Percentiles rank a stretch among this genome's conserved stretches.
These are phyloP conservation scores for Saccopteryx bilineata DNA, from an alignment of 2,113 vertebrate genomes.

Conservation along the genomic window DNA sequence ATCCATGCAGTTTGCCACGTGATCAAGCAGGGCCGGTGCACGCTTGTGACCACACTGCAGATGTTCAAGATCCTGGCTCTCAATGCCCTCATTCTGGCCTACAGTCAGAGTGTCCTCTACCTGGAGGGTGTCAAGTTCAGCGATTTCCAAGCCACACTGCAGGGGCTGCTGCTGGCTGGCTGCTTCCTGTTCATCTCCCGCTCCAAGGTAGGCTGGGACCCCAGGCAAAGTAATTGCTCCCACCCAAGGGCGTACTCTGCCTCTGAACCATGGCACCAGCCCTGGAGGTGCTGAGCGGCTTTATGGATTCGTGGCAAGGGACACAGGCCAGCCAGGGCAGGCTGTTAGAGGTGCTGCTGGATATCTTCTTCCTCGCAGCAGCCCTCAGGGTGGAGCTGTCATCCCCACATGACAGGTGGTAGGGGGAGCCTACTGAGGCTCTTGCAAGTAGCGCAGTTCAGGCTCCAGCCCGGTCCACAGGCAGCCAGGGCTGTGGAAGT, in stretches of 20 bases:
- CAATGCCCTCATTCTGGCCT: constrained; percentile 97
- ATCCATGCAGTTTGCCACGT: constrained; percentile 94
- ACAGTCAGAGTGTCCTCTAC: constrained; percentile 98
- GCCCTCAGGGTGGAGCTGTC: background rate
- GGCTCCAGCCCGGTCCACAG: background rate
- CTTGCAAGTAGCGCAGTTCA: background rate
- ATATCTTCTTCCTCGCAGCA: background rate
- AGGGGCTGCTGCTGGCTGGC: constrained; percentile 96
- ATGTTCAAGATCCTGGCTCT: constrained; percentile 99
- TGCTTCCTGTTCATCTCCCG: constrained; percentile 99
- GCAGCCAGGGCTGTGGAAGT: too few relatives aligned
- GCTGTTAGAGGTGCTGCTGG: rapidly evolving
- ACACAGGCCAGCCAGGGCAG: rapidly evolving
- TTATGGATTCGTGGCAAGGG: background rate
- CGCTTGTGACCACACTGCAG: constrained; percentile 96
- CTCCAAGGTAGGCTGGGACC: constrained; percentile 92
- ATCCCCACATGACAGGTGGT: background rate
- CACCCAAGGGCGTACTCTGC: background rate
- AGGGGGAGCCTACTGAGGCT: background rate
- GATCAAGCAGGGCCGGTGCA: constrained; percentile 98
- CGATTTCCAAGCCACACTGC: constrained; percentile 97
- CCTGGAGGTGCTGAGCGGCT: background rate
- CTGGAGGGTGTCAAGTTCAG: constrained; percentile 98
- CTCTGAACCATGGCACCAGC: background rate
- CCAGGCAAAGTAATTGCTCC: background rate